phyloP scores from a whole-genome alignment of 2,113 vertebrate species.

The Pseudolaguvia tuberculata region DNA sequence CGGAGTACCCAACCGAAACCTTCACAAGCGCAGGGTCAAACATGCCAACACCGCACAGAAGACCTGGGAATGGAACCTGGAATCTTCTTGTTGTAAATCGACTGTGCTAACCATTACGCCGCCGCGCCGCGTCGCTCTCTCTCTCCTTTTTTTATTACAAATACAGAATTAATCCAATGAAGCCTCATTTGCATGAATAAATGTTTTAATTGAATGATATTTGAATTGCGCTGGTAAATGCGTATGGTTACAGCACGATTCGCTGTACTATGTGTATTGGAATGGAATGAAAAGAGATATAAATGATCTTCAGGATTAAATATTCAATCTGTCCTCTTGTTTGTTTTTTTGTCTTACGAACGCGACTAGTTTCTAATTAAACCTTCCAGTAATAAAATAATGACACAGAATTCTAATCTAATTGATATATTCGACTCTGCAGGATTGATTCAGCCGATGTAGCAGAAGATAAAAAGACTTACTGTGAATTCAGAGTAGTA shows the following conservation, averaged over 20 bases:
- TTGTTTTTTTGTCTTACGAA: neutral
- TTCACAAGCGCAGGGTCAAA: too few relatives aligned
- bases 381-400: neutral
- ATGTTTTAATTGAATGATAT: neutral
- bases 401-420: neutral
- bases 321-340: neutral
- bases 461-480: neutral
- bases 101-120: too few relatives aligned
- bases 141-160: too few relatives aligned
- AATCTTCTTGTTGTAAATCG: too few relatives aligned
- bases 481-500: neutral
- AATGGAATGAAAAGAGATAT: neutral
- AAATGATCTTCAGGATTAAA: neutral
- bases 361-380: neutral
- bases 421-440: neutral
- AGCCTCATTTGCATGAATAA: constrained; percentile 1
- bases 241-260: neutral
- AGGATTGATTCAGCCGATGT: neutral
- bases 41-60: too few relatives aligned
- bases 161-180: neutral
- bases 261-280: too few relatives aligned
- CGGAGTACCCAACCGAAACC: too few relatives aligned
- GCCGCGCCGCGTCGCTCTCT: too few relatives aligned
- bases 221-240: neutral
- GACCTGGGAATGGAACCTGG: too few relatives aligned